Conservation (phyloP, 2,797 vertebrate genomes). For the Mus spretus region DNA sequence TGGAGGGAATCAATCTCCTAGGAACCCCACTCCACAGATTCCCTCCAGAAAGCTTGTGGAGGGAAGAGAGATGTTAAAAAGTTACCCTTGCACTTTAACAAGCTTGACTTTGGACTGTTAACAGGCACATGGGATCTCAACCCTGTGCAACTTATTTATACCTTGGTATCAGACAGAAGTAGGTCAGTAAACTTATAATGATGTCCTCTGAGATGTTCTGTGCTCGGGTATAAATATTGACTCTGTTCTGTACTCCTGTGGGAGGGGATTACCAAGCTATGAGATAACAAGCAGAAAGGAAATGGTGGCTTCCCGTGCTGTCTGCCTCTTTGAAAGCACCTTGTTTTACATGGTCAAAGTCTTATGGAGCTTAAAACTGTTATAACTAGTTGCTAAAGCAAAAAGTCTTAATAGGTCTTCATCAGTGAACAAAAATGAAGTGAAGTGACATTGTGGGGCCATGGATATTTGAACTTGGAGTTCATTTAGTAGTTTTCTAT, state of each 20-base stretch:
- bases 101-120: constrained; percentile 46
- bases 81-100: constrained; percentile 71
- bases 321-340: constrained; percentile 27
- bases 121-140: constrained; percentile 44
- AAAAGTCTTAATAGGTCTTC: neutral
- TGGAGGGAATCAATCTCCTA: constrained; percentile 20
- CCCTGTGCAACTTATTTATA: constrained; percentile 66
- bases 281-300: constrained; percentile 52
- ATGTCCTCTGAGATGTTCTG: constrained; percentile 74
- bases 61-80: constrained; percentile 63
- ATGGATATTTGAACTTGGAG: neutral
- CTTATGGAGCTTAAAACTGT: neutral
- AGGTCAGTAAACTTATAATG: constrained; percentile 79
- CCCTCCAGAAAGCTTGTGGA: constrained; percentile 56
- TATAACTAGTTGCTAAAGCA: neutral
- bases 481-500: neutral
- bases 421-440: neutral
- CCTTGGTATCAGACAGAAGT: constrained; percentile 55
- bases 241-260: constrained; percentile 47
- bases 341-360: constrained; percentile 37
- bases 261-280: constrained; percentile 52
- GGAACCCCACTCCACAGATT: neutral
- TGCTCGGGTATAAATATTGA: constrained; percentile 60
- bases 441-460: neutral
- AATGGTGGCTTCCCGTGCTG: neutral